phyloP scores from a whole-genome alignment of 2,113 vertebrate genomes.

The Antechinus flavipes region DNA sequence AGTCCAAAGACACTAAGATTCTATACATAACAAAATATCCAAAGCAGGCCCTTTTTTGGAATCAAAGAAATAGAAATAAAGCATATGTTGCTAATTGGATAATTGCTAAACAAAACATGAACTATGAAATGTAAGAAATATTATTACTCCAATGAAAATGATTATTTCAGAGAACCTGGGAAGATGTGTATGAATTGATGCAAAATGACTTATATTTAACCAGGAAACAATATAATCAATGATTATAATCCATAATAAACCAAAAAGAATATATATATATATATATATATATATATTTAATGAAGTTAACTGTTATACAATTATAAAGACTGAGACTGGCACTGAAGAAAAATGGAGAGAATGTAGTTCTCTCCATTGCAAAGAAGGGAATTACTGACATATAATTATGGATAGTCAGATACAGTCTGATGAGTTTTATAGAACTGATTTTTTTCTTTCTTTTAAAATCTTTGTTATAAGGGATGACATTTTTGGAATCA shows the following conservation, averaged over 20 bases:
- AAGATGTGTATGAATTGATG: not conserved
- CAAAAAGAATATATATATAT: not conserved
- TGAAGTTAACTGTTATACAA: not conserved
- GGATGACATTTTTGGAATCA: not conserved
- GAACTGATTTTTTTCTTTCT: not conserved
- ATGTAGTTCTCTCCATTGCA: not conserved
- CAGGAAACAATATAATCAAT: not conserved
- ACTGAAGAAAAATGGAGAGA: not conserved
- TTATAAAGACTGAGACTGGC: not conserved
- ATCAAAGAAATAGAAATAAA: not conserved
- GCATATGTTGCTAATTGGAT: not conserved
- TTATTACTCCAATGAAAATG: not conserved
- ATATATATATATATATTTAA: not conserved
- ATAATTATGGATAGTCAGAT: not conserved
- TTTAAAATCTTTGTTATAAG: not conserved
- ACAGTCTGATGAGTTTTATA: not conserved
- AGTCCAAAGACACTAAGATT: not conserved
- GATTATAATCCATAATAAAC: not conserved
- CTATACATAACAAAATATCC: not conserved
- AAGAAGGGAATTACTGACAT: not conserved
- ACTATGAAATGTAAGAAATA: not conserved
- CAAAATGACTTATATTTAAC: not conserved
- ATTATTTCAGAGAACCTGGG: not conserved
- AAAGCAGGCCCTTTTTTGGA: not conserved
- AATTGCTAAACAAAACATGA: not conserved